phyloP scores from a whole-genome alignment of 1,140 invertebrate genomes.

The Zaprionus taronus region DNA sequence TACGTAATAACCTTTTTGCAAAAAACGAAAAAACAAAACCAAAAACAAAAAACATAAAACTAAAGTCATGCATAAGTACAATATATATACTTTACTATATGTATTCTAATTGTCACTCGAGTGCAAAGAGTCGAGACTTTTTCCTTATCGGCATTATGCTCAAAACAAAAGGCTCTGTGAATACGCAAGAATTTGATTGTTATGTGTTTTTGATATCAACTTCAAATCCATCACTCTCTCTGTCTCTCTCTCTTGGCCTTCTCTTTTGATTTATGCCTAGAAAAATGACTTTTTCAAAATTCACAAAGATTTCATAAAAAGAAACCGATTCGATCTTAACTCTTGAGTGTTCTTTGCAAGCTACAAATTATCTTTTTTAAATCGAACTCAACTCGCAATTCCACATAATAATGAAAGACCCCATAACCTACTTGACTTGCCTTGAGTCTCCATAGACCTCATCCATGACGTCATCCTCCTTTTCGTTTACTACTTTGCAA shows the following conservation, averaged over 20 bases:
- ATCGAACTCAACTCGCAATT: neutral
- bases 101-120: constrained; percentile 67
- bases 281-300: constrained; percentile 10
- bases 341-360: neutral
- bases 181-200: constrained; percentile 46
- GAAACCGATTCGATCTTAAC: neutral
- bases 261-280: constrained; percentile 31
- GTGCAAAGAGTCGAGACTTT: constrained; percentile 50
- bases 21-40: constrained; percentile 42
- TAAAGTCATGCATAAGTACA: constrained; percentile 73
- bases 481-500: constrained; percentile 20
- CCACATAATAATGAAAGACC: neutral
- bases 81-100: constrained; percentile 52
- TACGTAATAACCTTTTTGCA: constrained; percentile 61
- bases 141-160: constrained; percentile 37
- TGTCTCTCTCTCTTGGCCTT: constrained; percentile 4
- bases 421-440: neutral
- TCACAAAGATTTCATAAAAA: constrained; percentile 13
- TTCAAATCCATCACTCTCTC: neutral
- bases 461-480: neutral
- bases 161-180: constrained; percentile 39
- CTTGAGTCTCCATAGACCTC: neutral
- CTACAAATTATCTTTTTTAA: neutral
- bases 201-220: constrained; percentile 60
- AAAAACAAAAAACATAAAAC: constrained; percentile 17